These are phyloP conservation scores for Toxotes lorentzi DNA, from an alignment of 2,797 vertebrate species.

Conservation along the genomic window DNA sequence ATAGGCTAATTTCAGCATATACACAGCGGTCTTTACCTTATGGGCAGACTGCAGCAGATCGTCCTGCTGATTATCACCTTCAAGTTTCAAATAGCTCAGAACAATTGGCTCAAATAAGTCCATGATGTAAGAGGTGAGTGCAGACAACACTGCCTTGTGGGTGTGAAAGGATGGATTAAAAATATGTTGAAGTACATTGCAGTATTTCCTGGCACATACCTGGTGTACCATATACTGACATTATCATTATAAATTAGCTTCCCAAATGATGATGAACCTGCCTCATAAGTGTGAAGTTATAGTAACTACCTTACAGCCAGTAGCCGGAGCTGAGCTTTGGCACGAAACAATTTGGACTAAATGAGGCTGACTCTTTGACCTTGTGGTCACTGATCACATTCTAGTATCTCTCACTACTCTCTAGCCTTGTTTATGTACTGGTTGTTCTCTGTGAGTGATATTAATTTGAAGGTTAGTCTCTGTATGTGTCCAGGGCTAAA, in stretches of 20 bases:
- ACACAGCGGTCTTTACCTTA: constrained; percentile 2
- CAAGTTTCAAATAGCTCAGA: constrained; percentile 13
- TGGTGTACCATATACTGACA: background rate
- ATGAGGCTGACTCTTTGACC: constrained; percentile 15
- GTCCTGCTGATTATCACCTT: constrained; percentile 5
- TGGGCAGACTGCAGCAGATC: constrained; percentile 6
- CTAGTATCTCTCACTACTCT: background rate
- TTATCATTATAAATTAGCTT: background rate
- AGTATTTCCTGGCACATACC: background rate
- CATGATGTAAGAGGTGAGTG: constrained; percentile 1
- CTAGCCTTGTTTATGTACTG: background rate
- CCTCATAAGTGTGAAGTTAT: background rate
- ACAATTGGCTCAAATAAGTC: constrained; percentile 13
- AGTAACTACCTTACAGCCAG: background rate
- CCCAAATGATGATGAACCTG: background rate
- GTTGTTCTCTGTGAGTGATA: background rate
- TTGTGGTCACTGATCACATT: background rate
- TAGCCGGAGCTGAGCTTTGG: background rate
- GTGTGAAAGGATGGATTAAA: constrained; percentile 7
- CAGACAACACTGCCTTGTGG: background rate
- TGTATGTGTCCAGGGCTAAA: constrained; percentile 10
- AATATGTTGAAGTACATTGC: constrained; percentile 21
- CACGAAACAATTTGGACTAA: background rate
- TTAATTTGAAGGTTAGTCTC: constrained; percentile 1
- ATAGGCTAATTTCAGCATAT: background rate